Evolutionary conservation across 2,113 vertebrate species (phyloP), one percentile per base, ranked within the genome.

Genomic region (Nothoprocta pentlandii): DNA sequence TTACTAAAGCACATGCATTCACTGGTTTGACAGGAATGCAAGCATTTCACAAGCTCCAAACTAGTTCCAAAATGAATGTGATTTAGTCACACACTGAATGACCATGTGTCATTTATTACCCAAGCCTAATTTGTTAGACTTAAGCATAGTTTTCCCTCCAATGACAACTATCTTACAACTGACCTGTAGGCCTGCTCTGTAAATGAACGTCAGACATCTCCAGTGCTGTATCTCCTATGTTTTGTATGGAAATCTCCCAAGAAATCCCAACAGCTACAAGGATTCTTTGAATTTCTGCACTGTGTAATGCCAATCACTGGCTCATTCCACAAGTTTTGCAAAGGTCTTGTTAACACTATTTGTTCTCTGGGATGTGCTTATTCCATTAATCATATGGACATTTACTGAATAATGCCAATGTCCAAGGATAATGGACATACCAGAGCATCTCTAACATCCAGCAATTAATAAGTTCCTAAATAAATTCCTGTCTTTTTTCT

Each of bases 241-340:
- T 71, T 87, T 87, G 85, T n/a, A 53, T 30, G 15, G 56, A 68
- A n/a, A 47, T 34, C 28, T 62, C 77, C 66, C 39, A 85, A 87
- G 78, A 89, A 91, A 75, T 11, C 34, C n/a, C 70, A 76, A 87
- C 1, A 3, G 49, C 58, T 80, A 47, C 44, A 85, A 87, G 93
- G 91, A 73, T 69, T 85, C 47, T 89, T 89, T 53, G 73, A 2
- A 39, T 71, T 89, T 87, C 87, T 61, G 26, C 53, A 91, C 32
- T 69, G 14, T 69, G 34, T 26, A 92, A 44, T 15, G 4, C 30
- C 66, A 78, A 58, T 9, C 70, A 73, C 15, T 30, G 67, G 30
- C 39, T 87, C 10, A 76, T 94, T 91, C 85, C 81, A 89, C 28
- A 71, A 80, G 44, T 23, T 91, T 79, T 95, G 75, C 39, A 95